Evolutionary conservation across 1,140 invertebrate species (phyloP).

Genomic region (Aphelinus certus): DNA sequence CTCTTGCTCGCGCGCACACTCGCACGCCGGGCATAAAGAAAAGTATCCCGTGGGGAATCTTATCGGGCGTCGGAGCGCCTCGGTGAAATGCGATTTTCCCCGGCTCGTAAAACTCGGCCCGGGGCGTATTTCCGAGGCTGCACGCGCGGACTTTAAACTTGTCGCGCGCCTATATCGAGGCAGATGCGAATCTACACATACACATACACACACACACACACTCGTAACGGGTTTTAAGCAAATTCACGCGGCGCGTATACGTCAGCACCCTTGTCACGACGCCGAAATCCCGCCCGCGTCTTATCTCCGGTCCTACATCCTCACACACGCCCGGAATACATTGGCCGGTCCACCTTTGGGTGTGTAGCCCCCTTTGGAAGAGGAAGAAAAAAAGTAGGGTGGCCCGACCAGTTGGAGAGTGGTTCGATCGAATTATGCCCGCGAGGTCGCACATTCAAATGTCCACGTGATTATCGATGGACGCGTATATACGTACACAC

Average conservation of each 20-base stretch:
- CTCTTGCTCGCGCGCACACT: too few species aligned
- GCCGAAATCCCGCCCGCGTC: constrained; percentile 18
- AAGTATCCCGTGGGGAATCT: constrained; percentile 14
- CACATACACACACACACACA: not conserved
- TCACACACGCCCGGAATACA: too few species aligned
- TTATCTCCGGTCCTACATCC: constrained; percentile 1
- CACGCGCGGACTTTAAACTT: constrained; percentile 32
- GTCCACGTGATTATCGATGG: too few species aligned
- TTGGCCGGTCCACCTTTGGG: too few species aligned
- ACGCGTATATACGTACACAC: too few species aligned
- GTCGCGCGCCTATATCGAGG: constrained; percentile 14
- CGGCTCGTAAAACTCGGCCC: not conserved
- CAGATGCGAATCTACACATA: constrained; percentile 10
- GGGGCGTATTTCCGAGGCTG: not conserved
- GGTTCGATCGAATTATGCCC: too few species aligned
- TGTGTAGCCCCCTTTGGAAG: too few species aligned
- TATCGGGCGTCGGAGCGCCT: constrained; percentile 9
- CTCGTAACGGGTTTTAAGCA: not conserved
- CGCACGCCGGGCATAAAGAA: not conserved
- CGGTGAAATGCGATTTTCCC: constrained; percentile 33
- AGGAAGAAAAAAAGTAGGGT: too few species aligned
- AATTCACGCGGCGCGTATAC: constrained; percentile 15
- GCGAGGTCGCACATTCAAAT: too few species aligned
- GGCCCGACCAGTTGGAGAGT: too few species aligned
- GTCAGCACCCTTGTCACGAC: constrained; percentile 37